Evolutionary conservation across 2,888 invertebrate species (phyloP), one percentile per base, ranked within the genome.

Genomic region (Himalopsyche kuldschensis): DNA sequence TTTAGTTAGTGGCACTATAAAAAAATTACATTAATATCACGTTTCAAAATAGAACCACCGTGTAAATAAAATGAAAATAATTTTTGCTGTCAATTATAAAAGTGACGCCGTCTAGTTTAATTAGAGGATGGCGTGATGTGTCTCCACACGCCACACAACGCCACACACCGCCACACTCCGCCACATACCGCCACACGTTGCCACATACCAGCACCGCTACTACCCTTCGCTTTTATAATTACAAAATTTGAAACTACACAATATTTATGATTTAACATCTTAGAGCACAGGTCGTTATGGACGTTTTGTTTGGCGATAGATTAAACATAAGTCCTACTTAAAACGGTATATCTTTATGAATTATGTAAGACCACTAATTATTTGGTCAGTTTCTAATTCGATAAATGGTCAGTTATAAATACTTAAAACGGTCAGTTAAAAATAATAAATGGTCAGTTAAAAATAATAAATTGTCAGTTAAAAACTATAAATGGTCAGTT

Each of bases 71-170:
- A 69, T 27, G 30, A 8, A 30, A 69, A 69, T 27, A 30, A 69
- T 69, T 69, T 69, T 27, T 69, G 69, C 30, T 27, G 69, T 69
- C 69, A 69, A 69, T 69, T 76, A 76, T 35, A 10, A 32, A 41
- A 76, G 76, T 76, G 41, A 82, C 79, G 78, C 48, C 30, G 31
- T 20, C 76, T 41, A 48, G 63, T 46, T 82, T 82, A 82, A 82
- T 82, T 82, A 79, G 78, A 79, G 78, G 79, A 82, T 82, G 82
- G 48, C 82, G 82, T 82, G 82, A 82, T 82, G 82, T 10, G n/a
- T 15, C 69, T n/a, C 48, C 76, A 76, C 76, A 69, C 30, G 24
- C 55, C 55, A 55, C 69, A 69, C 27, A 69, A n/a, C 76, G 17
- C 30, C 31, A 31, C 5, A 35, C 75, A 76, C 75, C 17, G 24